These are phyloP conservation scores for Brachystomella parvula DNA, from an alignment of 1,140 invertebrate genomes.

Conservation along the genomic window DNA sequence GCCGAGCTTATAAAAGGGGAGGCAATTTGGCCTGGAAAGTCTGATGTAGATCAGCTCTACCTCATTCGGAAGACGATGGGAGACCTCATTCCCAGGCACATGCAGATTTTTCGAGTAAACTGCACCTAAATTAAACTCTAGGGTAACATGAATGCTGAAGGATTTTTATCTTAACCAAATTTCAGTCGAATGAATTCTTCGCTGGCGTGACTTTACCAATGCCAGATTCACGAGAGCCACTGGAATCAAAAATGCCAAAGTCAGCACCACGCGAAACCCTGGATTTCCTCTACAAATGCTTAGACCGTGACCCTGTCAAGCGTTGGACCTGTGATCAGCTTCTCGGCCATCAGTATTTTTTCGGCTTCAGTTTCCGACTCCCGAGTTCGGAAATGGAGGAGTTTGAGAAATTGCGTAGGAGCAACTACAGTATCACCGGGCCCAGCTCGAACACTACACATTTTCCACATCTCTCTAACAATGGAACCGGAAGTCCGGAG, in stretches of 20 bases:
- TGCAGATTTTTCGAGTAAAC: constrained; percentile 74
- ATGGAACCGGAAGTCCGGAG: constrained; percentile 26
- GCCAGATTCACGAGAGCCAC: constrained; percentile 70
- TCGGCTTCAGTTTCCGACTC: constrained; percentile 66
- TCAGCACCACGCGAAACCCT: constrained; percentile 59
- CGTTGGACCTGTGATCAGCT: constrained; percentile 78
- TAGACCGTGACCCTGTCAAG: constrained; percentile 86
- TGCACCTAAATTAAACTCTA: background rate
- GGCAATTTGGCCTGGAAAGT: constrained; percentile 94
- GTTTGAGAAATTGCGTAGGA: constrained; percentile 57
- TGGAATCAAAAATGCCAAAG: constrained; percentile 73
- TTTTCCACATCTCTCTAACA: constrained; percentile 54
- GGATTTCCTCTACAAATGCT: constrained; percentile 86
- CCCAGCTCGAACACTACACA: constrained; percentile 43
- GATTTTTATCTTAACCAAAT: background rate
- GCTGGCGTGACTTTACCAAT: constrained; percentile 84
- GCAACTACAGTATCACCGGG: constrained; percentile 46
- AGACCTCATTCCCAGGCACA: constrained; percentile 83
- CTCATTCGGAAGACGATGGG: constrained; percentile 46
- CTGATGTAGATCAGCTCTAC: constrained; percentile 96
- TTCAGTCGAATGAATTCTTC: constrained; percentile 77
- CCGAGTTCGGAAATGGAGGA: constrained; percentile 61
- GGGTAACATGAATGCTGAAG: too few species aligned
- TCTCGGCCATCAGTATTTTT: constrained; percentile 78
- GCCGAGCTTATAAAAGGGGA: constrained; percentile 92